Percentiles rank a stretch among this genome's conserved stretches.
phyloP scores from a whole-genome alignment of 2,113 vertebrate genomes.

The Guaruba guarouba region DNA sequence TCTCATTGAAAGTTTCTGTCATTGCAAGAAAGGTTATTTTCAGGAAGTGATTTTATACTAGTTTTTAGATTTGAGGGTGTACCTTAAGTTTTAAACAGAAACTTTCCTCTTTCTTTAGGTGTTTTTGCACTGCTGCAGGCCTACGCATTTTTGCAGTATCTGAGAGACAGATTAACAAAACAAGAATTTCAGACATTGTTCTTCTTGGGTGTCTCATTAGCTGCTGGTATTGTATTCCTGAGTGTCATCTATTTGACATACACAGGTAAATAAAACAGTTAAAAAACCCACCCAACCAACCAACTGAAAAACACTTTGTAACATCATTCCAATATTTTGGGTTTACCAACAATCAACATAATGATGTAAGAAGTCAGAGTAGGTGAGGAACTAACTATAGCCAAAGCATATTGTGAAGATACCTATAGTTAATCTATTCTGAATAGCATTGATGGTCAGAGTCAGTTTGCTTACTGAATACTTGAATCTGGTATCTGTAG shows the following conservation, averaged over 20 bases:
- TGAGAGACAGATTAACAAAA: constrained; percentile 90
- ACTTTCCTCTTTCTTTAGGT: constrained; percentile 73
- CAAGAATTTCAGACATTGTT: constrained; percentile 96
- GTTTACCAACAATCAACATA: neutral
- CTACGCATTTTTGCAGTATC: constrained; percentile 92
- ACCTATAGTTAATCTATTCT: neutral
- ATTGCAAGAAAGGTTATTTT: neutral
- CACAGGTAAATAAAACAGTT: constrained; percentile 80
- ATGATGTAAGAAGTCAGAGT: neutral
- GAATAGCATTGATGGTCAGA: neutral
- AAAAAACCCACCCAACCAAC: neutral
- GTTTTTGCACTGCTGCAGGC: constrained; percentile 95
- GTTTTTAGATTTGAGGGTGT: neutral
- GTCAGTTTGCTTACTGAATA: neutral
- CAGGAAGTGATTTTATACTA: neutral
- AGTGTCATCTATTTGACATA: constrained; percentile 96
- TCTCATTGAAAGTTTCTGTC: neutral
- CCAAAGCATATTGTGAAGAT: neutral
- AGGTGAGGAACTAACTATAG: neutral
- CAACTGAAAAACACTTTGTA: neutral
- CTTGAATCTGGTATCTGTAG: neutral
- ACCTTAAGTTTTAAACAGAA: neutral
- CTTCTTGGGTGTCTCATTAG: constrained; percentile 90
- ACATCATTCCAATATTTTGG: neutral
- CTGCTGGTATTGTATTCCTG: constrained; percentile 89